A percentile compares a stretch with the other conserved stretches of the same genome.
These are phyloP conservation scores for Hetaerina americana DNA, from an alignment of 1,140 invertebrate genomes.

Conservation along the genomic window DNA sequence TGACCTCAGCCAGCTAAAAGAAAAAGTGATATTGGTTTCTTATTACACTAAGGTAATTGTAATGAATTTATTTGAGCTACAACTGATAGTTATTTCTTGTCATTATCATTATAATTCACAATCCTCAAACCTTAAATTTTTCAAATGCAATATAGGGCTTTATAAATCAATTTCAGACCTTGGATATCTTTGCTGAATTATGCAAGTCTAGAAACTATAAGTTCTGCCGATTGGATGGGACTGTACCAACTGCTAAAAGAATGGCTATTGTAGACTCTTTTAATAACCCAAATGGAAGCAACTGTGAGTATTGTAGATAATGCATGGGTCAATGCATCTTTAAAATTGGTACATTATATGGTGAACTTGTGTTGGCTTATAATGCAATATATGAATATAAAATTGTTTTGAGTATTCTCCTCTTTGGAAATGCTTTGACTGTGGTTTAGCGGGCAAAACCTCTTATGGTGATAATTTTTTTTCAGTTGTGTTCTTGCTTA, in stretches of 20 bases:
- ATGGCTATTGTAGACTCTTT: constrained; percentile 44
- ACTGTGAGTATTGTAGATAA: constrained; percentile 22
- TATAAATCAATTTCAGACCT: constrained; percentile 30
- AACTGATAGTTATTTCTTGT: not conserved
- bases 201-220: constrained; percentile 34
- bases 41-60: constrained; percentile 43
- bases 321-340: no score
- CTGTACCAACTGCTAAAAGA: constrained; percentile 36
- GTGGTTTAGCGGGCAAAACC: not conserved
- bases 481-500: constrained; percentile 48
- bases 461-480: constrained; percentile 15
- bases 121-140: no score
- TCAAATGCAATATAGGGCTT: constrained; percentile 8
- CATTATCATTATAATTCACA: no score
- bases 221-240: constrained; percentile 48
- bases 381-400: no score
- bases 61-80: not conserved
- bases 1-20: constrained; percentile 26
- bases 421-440: constrained; percentile 6
- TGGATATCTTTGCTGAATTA: constrained; percentile 47
- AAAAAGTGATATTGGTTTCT: constrained; percentile 56
- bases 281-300: constrained; percentile 31
- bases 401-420: no score
- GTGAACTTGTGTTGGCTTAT: no score
- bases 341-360: no score